phyloP scores from a whole-genome alignment of 2,797 vertebrate species.

The Platyrinchus mystaceus region DNA sequence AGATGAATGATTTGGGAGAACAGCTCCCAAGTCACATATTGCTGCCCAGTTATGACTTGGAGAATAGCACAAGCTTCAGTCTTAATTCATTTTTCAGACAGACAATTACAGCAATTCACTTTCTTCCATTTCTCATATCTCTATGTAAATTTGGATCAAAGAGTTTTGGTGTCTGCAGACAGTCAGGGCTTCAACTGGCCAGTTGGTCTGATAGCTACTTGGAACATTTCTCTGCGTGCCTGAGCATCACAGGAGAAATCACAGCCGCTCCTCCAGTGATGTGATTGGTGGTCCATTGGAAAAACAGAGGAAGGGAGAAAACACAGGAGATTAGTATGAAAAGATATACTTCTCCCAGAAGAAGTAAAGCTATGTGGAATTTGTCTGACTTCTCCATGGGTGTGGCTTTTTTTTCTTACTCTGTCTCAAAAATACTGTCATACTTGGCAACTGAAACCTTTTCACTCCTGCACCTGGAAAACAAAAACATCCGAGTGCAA shows the following conservation, averaged over 20 bases:
- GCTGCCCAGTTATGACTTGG: neutral
- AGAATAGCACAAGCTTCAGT: neutral
- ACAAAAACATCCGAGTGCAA: neutral
- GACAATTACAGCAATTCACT: neutral
- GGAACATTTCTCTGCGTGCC: neutral
- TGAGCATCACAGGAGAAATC: neutral
- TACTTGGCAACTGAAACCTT: neutral
- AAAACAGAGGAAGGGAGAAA: neutral
- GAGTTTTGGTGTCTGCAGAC: neutral
- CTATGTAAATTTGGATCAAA: neutral
- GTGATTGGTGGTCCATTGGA: neutral
- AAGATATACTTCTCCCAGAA: neutral
- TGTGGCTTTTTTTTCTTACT: neutral
- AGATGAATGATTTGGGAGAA: neutral
- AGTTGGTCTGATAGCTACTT: neutral
- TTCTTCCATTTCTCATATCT: neutral
- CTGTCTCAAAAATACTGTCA: constrained; percentile 16
- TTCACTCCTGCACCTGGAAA: neutral
- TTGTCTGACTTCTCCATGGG: neutral
- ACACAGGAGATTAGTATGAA: neutral
- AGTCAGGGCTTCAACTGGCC: neutral
- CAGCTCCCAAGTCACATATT: neutral
- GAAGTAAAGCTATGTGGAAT: constrained; percentile 11
- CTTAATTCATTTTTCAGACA: neutral
- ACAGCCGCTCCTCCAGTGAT: neutral